Evolutionary conservation across 2,797 vertebrate genomes (phyloP).

Genomic region (Sebastes nivosus): DNA sequence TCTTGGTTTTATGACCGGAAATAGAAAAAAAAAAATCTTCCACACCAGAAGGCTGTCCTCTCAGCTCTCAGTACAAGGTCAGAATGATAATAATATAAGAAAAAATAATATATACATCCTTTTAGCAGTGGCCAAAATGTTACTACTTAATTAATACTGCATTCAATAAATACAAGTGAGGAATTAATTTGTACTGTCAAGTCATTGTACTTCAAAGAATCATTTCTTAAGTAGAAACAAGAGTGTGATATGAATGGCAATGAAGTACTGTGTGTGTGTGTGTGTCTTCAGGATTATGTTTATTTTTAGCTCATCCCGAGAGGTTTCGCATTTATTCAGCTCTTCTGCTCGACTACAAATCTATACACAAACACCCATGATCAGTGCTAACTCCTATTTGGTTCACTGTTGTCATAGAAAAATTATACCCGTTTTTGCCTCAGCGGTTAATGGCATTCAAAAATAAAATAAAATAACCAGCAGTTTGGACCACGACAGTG

Average conservation of each 20-base stretch:
- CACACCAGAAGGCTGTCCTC: constrained; percentile 48
- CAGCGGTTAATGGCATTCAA: constrained; percentile 56
- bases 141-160: constrained; percentile 58
- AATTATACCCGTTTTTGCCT: constrained; percentile 75
- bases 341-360: constrained; percentile 72
- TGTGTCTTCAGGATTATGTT: constrained; percentile 60
- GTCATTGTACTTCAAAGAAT: constrained; percentile 64
- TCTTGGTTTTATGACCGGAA: constrained; percentile 35
- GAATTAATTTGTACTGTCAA: constrained; percentile 59
- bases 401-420: constrained; percentile 72
- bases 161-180: constrained; percentile 73
- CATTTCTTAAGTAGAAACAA: constrained; percentile 58
- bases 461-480: constrained; percentile 39
- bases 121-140: constrained; percentile 54
- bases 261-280: constrained; percentile 49
- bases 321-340: constrained; percentile 67
- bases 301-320: constrained; percentile 73
- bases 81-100: constrained; percentile 46
- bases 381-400: constrained; percentile 73
- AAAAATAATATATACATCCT: constrained; percentile 63
- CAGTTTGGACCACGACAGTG: constrained; percentile 54
- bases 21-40: constrained; percentile 10
- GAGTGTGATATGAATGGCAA: constrained; percentile 62
- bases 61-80: constrained; percentile 56
- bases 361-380: constrained; percentile 70